Evolutionary conservation across 2,888 invertebrate species (phyloP), one percentile per base, ranked within the genome.

Genomic region (Corbicula japonica): DNA sequence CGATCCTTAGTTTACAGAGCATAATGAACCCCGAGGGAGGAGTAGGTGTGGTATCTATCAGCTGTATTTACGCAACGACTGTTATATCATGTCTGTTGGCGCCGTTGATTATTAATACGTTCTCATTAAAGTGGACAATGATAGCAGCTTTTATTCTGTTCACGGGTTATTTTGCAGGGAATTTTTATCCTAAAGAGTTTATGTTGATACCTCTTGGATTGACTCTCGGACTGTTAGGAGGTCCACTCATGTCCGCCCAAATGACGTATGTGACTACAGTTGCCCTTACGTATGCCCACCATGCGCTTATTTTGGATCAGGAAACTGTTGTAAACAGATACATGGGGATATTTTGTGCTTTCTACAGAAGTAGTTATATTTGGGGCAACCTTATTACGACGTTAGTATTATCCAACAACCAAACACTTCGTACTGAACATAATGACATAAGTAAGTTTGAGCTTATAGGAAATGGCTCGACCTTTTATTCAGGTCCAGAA

Each of bases 341-440:
- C 80, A 92, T 91, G 89, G 91, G 92, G 18, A 90, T 92, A 71
- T 92, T 92, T 68, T 90, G 88, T 69, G 91, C 90, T 12, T 87
- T 92, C 52, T 90, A 89, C 73, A 86, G 92, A 65, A 89, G 87
- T 58, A 91, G 91, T 65, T 91, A 91, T 69, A 89, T 92, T 12
- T 92, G 92, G 92, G 92, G 92, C 18, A 91, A 92, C 71, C 82
- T 92, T 10, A 89, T 92, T 26, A 91, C 92, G 2, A 89, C 92
- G 3, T 66, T 89, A 1, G 87, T 92, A 12, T 76, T 92, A 6
- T 80, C 84, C 0, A 84, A 83, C 56, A 88, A 88, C 58, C 81
- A 81, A 74, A 83, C 80, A 32, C 63, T 80, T 0, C 32, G 44
- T 4, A 41, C 63, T 12, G 60, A n/a, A n/a, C n/a, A n/a, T n/a